These are phyloP conservation scores for Dolichallabes microphthalmus DNA, from an alignment of 2,113 vertebrate species.

Conservation along the genomic window DNA sequence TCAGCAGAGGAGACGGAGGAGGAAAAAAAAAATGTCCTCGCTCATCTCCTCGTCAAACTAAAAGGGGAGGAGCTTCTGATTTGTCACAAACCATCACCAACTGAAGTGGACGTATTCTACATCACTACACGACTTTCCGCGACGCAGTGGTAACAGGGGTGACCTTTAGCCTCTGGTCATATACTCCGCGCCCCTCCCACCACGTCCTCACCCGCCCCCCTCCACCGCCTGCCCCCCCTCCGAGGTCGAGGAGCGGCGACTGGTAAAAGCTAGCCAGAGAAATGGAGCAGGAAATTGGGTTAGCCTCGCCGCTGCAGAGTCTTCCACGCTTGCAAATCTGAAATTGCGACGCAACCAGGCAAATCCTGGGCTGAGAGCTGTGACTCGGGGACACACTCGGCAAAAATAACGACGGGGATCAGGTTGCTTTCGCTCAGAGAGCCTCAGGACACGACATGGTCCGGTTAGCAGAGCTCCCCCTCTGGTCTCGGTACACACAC, in stretches of 20 bases:
- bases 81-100: neutral
- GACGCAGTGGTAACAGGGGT: neutral
- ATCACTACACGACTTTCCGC: neutral
- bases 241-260: neutral
- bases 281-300: constrained; percentile 56
- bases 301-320: constrained; percentile 36
- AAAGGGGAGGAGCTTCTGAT: constrained; percentile 6
- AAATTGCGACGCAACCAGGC: constrained; percentile 47
- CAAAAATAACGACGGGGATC: constrained; percentile 43
- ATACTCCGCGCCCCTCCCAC: neutral
- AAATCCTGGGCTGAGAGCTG: constrained; percentile 41
- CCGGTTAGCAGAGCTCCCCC: constrained; percentile 34
- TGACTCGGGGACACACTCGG: constrained; percentile 28
- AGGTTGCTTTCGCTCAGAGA: constrained; percentile 32
- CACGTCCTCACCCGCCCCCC: neutral
- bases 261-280: constrained; percentile 4
- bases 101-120: neutral
- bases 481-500: constrained; percentile 8
- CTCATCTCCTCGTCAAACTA: neutral
- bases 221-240: too few relatives aligned
- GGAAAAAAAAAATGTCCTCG: constrained; percentile 24
- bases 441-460: constrained; percentile 41
- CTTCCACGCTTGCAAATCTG: constrained; percentile 53
- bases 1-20: constrained; percentile 4
- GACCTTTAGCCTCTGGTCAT: constrained; percentile 21